These are phyloP conservation scores for Cylloceria caligata DNA, from an alignment of 2,888 invertebrate species.

Conservation along the genomic window DNA sequence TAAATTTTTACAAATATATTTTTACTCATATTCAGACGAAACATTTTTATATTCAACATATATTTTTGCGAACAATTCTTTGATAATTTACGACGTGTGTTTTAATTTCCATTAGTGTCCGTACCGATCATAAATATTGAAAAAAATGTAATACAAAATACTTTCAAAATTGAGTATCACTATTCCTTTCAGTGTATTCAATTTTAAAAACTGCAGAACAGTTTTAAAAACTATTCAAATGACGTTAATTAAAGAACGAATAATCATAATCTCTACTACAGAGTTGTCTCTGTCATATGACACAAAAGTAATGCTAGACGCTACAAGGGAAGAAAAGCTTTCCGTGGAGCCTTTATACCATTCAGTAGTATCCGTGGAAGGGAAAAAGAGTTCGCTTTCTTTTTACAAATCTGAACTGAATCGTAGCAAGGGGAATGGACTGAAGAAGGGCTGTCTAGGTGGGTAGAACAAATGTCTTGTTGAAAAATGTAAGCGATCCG, in stretches of 20 bases:
- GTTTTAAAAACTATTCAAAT: background rate
- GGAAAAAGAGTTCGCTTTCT: slow-evolving; percentile 4
- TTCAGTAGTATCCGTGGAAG: slow-evolving; percentile 8
- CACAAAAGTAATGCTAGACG: background rate
- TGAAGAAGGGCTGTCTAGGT: slow-evolving; percentile 37
- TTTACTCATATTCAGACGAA: too few relatives aligned
- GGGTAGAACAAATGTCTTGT: slow-evolving; percentile 74
- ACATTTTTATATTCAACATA: too few relatives aligned
- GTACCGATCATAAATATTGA: too few relatives aligned
- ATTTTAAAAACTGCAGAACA: background rate
- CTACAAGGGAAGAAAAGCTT: slow-evolving; percentile 3
- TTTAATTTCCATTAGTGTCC: too few relatives aligned
- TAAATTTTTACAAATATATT: too few relatives aligned
- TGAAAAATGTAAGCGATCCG: slow-evolving; percentile 75
- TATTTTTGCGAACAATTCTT: too few relatives aligned
- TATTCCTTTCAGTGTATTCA: background rate
- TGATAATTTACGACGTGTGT: too few relatives aligned
- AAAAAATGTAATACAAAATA: too few relatives aligned
- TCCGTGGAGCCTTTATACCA: background rate
- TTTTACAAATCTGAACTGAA: slow-evolving; percentile 61
- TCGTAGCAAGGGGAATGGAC: slow-evolving; percentile 20
- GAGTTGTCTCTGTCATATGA: background rate
- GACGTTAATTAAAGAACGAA: background rate
- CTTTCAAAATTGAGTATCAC: too few relatives aligned
- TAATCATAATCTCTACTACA: background rate